phyloP scores from a whole-genome alignment of 2,888 invertebrate species.

The Anthrax anthrax region DNA sequence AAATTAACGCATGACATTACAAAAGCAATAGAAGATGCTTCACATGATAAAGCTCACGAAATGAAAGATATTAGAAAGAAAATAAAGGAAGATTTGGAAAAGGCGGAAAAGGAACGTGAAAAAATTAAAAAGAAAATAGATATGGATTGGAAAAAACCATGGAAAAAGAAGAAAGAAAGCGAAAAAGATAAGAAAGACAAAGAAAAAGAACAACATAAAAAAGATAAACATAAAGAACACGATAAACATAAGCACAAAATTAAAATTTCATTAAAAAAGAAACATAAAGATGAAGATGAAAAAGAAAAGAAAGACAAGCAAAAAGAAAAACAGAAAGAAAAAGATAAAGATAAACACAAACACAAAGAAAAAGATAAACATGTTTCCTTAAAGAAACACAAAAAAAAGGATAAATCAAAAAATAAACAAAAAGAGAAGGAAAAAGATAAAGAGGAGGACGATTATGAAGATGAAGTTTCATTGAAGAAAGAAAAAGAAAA shows the following conservation, averaged over 20 bases:
- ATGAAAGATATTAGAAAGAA: conserved; percentile 2
- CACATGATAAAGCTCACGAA: conserved; percentile 1
- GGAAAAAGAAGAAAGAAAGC: not conserved
- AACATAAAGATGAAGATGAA: too few relatives aligned
- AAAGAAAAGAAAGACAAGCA: too few relatives aligned
- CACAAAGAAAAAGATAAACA: not conserved
- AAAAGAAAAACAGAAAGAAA: not conserved
- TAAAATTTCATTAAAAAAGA: too few relatives aligned
- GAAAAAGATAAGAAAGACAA: not conserved
- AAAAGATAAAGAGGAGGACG: not conserved
- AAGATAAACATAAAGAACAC: not conserved
- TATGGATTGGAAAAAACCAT: not conserved
- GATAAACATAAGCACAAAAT: too few relatives aligned
- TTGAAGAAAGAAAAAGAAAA: not conserved
- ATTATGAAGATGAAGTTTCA: not conserved
- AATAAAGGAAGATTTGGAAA: conserved; percentile 1
- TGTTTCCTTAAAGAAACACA: too few relatives aligned
- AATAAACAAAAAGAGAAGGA: not conserved
- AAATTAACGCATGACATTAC: conserved; percentile 7
- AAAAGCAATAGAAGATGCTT: conserved; percentile 6
- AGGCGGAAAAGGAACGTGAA: not conserved
- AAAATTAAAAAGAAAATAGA: not conserved
- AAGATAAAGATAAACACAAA: not conserved
- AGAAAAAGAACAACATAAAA: not conserved
- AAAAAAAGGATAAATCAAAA: too few relatives aligned